Percentiles rank a stretch among this genome's conserved stretches.
Conservation (phyloP, 2,797 vertebrate genomes). For the Vespertilio murinus region DNA sequence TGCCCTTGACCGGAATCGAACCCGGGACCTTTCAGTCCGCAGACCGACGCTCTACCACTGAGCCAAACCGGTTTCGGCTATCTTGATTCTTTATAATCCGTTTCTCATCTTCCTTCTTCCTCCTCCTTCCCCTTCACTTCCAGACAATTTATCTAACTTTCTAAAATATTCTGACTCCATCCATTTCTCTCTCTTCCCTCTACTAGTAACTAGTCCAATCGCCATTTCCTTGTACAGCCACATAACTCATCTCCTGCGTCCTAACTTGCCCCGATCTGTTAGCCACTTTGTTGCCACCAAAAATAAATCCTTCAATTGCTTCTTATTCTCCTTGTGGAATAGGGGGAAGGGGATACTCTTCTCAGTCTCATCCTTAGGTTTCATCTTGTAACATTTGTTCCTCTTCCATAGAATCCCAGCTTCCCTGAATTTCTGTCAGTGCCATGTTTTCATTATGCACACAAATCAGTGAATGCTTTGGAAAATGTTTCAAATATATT, state of each 20-base stretch:
- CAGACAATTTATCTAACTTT: background rate
- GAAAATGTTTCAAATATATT: background rate
- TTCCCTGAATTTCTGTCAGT: slow-evolving; percentile 8
- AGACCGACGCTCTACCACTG: no score
- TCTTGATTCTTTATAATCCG: background rate
- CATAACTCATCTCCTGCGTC: background rate
- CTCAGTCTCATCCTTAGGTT: background rate
- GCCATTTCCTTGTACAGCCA: background rate
- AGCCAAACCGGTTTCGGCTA: no score
- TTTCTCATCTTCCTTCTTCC: background rate
- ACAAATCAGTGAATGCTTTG: background rate
- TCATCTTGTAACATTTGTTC: background rate
- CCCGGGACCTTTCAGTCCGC: no score
- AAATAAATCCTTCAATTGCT: background rate
- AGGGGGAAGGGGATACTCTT: background rate
- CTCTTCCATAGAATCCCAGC: background rate
- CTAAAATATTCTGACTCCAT: background rate
- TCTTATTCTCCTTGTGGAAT: background rate
- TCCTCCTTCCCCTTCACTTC: background rate
- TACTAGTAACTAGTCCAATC: background rate
- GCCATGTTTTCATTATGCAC: background rate
- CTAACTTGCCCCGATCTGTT: background rate
- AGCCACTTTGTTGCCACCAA: background rate
- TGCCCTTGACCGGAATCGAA: no score
- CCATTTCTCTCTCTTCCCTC: background rate